Conservation (phyloP, 2,888 invertebrate species). For the Lithophane semibrunnea region DNA sequence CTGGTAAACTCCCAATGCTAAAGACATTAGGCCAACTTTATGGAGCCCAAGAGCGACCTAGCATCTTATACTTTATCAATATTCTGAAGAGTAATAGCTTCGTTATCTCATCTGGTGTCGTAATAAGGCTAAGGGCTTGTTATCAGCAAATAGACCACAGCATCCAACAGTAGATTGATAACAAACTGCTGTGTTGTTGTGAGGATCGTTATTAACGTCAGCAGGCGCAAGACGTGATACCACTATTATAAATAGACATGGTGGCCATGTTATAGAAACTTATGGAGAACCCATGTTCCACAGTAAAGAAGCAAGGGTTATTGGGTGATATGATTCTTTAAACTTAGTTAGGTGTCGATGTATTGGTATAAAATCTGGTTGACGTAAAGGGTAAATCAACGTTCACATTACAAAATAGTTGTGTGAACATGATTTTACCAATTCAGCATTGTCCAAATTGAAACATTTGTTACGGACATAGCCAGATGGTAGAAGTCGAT, state of each 20-base stretch:
- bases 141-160: slow-evolving; percentile 17
- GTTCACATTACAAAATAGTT: not conserved
- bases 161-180: slow-evolving; percentile 43
- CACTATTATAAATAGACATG: too few relatives aligned
- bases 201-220: not conserved
- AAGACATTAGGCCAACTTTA: not conserved
- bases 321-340: not conserved
- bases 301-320: not conserved
- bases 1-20: not conserved
- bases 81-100: not conserved
- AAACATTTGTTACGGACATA: not conserved
- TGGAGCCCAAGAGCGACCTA: not conserved
- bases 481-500: not conserved
- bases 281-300: not conserved
- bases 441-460: not conserved
- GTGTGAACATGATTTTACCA: not conserved
- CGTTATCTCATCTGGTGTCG: slow-evolving; percentile 30
- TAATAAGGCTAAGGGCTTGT: slow-evolving; percentile 27
- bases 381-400: not conserved
- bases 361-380: not conserved
- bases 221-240: not conserved
- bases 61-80: slow-evolving; percentile 6
- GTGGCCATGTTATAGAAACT: not conserved
- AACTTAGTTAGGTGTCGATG: not conserved
- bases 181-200: slow-evolving; percentile 3